Conservation (phyloP, 2,888 invertebrate species). For the Panopea generosa region DNA sequence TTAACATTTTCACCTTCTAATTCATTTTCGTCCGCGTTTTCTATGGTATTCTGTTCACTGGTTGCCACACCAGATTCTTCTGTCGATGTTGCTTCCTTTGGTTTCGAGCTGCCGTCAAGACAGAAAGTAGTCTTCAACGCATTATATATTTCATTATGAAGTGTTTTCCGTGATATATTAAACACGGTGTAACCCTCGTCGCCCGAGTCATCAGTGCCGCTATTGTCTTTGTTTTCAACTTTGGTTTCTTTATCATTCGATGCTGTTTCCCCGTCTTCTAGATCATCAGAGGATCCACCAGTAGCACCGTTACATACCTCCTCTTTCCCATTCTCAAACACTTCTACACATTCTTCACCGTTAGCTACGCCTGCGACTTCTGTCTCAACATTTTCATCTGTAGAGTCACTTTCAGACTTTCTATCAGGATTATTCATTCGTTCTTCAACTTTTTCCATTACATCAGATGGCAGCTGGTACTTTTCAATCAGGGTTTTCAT, state of each 20-base stretch:
- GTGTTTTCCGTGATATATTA: constrained; percentile 2
- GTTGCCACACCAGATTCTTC: neutral
- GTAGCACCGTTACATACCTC: neutral
- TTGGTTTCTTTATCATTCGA: neutral
- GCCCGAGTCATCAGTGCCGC: neutral
- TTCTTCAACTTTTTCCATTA: constrained; percentile 20
- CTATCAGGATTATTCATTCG: constrained; percentile 5
- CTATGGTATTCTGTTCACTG: too few relatives aligned
- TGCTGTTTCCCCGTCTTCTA: neutral
- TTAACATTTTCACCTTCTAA: too few relatives aligned
- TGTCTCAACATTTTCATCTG: neutral
- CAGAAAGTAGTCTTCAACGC: constrained; percentile 24
- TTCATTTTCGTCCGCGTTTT: too few relatives aligned
- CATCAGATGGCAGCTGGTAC: constrained; percentile 28
- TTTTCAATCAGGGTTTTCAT: constrained; percentile 29
- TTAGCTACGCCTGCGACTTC: neutral
- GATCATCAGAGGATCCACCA: neutral
- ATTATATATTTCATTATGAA: constrained; percentile 22
- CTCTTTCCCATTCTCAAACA: neutral
- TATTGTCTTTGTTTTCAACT: neutral
- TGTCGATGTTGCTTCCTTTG: neutral
- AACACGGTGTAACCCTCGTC: neutral
- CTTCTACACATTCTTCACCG: neutral
- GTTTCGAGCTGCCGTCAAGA: constrained; percentile 5
- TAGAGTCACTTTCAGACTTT: neutral